phyloP scores from a whole-genome alignment of 2,888 invertebrate species.

The Chouioia cunea region DNA sequence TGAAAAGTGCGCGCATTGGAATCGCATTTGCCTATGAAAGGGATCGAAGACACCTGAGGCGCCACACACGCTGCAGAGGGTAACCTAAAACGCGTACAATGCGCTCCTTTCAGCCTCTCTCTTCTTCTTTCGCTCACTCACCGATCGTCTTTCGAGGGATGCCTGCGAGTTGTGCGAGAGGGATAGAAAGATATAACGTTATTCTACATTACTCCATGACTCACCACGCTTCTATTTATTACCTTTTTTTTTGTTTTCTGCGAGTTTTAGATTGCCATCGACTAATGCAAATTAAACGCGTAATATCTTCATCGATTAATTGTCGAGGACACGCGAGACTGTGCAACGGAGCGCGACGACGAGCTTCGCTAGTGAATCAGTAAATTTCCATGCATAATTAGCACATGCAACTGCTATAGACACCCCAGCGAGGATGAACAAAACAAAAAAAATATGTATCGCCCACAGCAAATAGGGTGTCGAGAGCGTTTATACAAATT shows the following conservation, averaged over 20 bases:
- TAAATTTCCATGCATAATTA: conserved; percentile 67
- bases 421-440: conserved; percentile 22
- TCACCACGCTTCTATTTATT: background rate
- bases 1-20: conserved; percentile 43
- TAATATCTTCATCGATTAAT: conserved; percentile 45
- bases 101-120: background rate
- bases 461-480: conserved; percentile 55
- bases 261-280: conserved; percentile 7
- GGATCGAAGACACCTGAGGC: conserved; percentile 64
- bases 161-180: too few species aligned
- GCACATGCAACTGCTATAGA: conserved; percentile 61
- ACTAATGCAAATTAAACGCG: conserved; percentile 1
- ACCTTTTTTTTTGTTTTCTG: background rate
- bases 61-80: conserved; percentile 65
- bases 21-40: conserved; percentile 62
- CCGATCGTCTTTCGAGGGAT: too few species aligned
- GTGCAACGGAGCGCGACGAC: conserved; percentile 49
- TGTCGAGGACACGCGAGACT: conserved; percentile 30
- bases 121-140: too few species aligned
- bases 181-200: too few species aligned
- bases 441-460: conserved; percentile 27
- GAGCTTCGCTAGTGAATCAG: conserved; percentile 59
- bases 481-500: conserved; percentile 61
- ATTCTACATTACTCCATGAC: too few species aligned
- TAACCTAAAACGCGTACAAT: conserved; percentile 60